Evolutionary conservation across 2,797 vertebrate species (phyloP).

Genomic region (Sitta carolinensis): DNA sequence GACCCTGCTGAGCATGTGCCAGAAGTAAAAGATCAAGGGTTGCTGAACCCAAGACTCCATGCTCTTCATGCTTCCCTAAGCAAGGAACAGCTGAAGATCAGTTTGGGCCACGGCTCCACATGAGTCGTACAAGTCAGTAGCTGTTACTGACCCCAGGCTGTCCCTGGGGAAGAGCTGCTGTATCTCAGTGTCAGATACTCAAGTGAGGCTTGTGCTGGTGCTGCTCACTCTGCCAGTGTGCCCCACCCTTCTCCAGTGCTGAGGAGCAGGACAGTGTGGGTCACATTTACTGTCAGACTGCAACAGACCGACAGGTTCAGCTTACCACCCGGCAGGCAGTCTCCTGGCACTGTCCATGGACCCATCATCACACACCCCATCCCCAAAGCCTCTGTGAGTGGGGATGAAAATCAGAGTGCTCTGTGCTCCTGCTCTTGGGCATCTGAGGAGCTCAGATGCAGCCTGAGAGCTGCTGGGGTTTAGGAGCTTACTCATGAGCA

Average conservation of each 20-base stretch:
- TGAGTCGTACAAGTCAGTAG: fast-evolving
- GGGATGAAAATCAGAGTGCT: neutral
- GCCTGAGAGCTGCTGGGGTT: neutral
- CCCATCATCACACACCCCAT: neutral
- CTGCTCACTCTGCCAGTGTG: neutral
- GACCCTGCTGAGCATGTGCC: neutral
- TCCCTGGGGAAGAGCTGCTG: neutral
- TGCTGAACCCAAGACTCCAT: neutral
- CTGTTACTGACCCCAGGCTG: neutral
- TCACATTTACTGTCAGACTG: neutral
- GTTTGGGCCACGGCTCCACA: neutral
- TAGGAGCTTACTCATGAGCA: neutral
- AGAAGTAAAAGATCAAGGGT: neutral
- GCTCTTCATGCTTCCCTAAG: neutral
- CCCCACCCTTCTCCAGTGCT: neutral
- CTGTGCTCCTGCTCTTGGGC: neutral
- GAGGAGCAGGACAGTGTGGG: neutral
- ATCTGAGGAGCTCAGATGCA: neutral
- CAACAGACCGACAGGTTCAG: neutral
- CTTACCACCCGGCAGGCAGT: neutral
- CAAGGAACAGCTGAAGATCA: neutral
- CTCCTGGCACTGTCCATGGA: neutral
- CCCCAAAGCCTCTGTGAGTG: neutral
- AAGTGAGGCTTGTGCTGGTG: neutral
- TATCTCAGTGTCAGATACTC: fast-evolving